Conservation (phyloP, 2,797 vertebrate species). For the Anisognathus igniventris region DNA sequence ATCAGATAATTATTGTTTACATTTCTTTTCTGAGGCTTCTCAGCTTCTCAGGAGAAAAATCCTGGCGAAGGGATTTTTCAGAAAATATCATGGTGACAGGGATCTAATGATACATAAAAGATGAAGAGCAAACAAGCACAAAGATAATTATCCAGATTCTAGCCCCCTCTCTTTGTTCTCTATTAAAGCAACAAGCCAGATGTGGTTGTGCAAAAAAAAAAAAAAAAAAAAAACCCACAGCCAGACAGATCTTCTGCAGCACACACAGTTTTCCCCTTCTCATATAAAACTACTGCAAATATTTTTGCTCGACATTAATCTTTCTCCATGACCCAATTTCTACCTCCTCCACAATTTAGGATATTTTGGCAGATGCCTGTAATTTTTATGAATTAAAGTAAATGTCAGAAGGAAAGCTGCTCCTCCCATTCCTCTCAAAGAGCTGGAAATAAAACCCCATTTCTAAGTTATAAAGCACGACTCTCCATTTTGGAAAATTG, state of each 20-base stretch:
- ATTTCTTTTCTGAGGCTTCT: no score
- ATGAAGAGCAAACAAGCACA: not conserved
- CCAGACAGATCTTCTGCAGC: not conserved
- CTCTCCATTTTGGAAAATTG: not conserved
- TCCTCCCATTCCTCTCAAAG: not conserved
- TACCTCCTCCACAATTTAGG: constrained; percentile 34
- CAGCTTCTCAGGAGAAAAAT: no score
- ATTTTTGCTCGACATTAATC: constrained; percentile 20
- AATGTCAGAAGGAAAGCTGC: constrained; percentile 29
- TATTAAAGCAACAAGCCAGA: not conserved
- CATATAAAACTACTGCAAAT: constrained; percentile 27
- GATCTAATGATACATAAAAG: not conserved
- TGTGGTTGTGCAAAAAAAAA: not conserved
- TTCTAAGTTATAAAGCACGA: constrained; percentile 30
- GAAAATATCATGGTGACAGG: no score
- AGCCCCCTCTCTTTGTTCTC: not conserved
- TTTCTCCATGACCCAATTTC: constrained; percentile 42
- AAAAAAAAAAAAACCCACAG: accelerated
- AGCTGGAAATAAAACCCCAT: not conserved
- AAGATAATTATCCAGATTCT: not conserved
- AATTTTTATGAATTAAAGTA: constrained; percentile 63
- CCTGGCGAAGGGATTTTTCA: no score
- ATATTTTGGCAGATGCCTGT: constrained; percentile 40
- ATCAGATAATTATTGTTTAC: no score
- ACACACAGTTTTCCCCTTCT: not conserved